Percentiles rank a stretch among this genome's conserved stretches.
Conservation (phyloP, 2,113 vertebrate genomes). For the Oxyruncus cristatus region DNA sequence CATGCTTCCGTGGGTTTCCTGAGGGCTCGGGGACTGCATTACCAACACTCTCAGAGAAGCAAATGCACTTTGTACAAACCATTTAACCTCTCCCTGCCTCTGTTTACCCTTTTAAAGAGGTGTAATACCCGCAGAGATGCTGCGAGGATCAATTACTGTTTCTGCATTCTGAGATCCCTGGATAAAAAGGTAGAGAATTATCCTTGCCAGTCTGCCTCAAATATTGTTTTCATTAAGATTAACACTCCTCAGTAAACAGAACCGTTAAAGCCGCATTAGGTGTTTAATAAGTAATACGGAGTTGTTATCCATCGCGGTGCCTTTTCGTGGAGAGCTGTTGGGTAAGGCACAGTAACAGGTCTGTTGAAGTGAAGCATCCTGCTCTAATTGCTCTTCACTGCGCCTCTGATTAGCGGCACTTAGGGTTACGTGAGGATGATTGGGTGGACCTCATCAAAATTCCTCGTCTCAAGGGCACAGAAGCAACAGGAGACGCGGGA, state of each 20-base stretch:
- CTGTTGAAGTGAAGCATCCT: neutral
- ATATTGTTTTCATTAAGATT: slow-evolving; percentile 61
- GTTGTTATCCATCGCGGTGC: slow-evolving; percentile 31
- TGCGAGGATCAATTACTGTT: slow-evolving; percentile 27
- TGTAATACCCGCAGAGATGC: neutral
- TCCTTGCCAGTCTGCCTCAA: slow-evolving; percentile 29
- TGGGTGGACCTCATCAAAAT: neutral
- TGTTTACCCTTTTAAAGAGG: slow-evolving; percentile 40
- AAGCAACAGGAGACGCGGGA: neutral
- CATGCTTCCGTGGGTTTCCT: neutral
- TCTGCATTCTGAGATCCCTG: neutral
- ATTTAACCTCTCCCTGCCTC: slow-evolving; percentile 14
- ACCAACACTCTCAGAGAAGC: neutral
- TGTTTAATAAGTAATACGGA: slow-evolving; percentile 61
- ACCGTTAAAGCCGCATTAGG: slow-evolving; percentile 25
- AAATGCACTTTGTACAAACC: neutral
- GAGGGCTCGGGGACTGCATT: neutral
- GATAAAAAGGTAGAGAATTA: slow-evolving; percentile 45
- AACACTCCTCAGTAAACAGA: slow-evolving; percentile 57
- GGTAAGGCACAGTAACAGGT: neutral
- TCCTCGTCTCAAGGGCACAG: neutral
- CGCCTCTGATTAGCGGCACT: neutral
- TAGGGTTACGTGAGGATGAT: neutral
- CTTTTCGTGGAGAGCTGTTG: neutral
- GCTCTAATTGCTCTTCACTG: slow-evolving; percentile 47